A percentile compares a stretch with the other conserved stretches of the same genome.
Conservation (phyloP, 2,888 invertebrate species). For the Ctena decussata region DNA sequence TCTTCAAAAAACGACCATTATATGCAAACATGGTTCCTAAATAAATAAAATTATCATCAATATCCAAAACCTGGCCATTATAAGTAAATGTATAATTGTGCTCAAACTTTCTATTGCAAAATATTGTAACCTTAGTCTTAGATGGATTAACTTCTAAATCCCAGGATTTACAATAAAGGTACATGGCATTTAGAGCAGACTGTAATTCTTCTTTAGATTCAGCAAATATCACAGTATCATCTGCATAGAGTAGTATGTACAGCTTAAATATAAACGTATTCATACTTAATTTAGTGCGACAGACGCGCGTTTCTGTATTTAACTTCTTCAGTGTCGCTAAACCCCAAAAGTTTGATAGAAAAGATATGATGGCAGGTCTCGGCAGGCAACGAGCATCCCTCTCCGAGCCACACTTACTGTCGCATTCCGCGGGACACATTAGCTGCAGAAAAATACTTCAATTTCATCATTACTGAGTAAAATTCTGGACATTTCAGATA, state of each 20-base stretch:
- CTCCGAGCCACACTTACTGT: too few species aligned
- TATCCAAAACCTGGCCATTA: not conserved
- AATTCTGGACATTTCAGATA: not conserved
- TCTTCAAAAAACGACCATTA: slow-evolving; percentile 19
- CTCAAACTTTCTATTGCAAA: slow-evolving; percentile 7
- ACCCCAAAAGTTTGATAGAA: too few species aligned
- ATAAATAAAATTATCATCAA: slow-evolving; percentile 31
- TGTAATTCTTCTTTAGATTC: slow-evolving; percentile 18
- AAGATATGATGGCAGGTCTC: too few species aligned
- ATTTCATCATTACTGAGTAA: slow-evolving; percentile 21
- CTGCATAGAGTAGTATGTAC: slow-evolving; percentile 30
- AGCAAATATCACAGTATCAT: slow-evolving; percentile 38
- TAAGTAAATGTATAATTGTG: not conserved
- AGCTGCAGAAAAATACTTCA: too few species aligned
- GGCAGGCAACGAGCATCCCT: too few species aligned
- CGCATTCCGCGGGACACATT: too few species aligned
- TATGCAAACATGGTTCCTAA: not conserved
- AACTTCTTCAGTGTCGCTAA: too few species aligned
- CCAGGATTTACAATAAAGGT: slow-evolving; percentile 33
- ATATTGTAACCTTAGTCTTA: slow-evolving; percentile 32
- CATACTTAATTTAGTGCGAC: too few species aligned
- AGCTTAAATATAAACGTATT: too few species aligned
- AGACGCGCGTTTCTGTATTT: too few species aligned
- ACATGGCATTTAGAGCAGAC: slow-evolving; percentile 27
- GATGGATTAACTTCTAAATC: slow-evolving; percentile 19